Percentiles rank a stretch among this genome's conserved stretches.
phyloP scores from a whole-genome alignment of 1,140 invertebrate genomes.

The Hylyphantes graminicola region DNA sequence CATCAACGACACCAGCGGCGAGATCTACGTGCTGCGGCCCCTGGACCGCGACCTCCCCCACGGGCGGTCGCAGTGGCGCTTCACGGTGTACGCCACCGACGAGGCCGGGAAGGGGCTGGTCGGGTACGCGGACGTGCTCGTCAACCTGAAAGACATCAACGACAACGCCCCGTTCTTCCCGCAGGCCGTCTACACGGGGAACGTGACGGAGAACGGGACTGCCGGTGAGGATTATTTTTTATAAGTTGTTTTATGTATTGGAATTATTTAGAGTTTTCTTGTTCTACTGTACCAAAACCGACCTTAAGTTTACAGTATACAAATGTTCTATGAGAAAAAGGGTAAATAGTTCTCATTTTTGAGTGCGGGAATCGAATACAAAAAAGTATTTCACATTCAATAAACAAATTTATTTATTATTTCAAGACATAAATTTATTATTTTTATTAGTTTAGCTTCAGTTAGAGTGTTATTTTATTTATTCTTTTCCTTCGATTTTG shows the following conservation, averaged over 20 bases:
- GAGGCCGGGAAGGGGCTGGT: slow-evolving; percentile 95
- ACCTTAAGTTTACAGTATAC: no score
- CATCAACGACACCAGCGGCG: slow-evolving; percentile 92
- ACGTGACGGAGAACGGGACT: slow-evolving; percentile 95
- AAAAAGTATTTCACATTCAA: no score
- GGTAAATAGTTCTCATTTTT: no score
- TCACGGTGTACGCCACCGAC: slow-evolving; percentile 97
- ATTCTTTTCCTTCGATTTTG: no score
- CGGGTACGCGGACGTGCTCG: slow-evolving; percentile 98
- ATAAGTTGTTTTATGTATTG: not conserved
- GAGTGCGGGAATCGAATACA: no score
- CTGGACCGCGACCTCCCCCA: slow-evolving; percentile 96
- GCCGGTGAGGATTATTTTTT: slow-evolving; percentile 74
- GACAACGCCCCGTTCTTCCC: slow-evolving; percentile 98
- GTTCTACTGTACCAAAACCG: no score
- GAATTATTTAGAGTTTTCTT: not conserved
- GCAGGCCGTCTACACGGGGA: slow-evolving; percentile 87
- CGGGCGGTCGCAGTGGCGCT: slow-evolving; percentile 95
- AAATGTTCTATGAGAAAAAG: no score
- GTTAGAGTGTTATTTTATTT: no score
- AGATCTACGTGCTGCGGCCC: slow-evolving; percentile 85
- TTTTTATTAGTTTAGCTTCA: no score
- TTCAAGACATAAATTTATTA: no score
- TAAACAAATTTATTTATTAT: no score
- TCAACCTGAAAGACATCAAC: slow-evolving; percentile 97